Percentiles rank a stretch among this genome's conserved stretches.
Evolutionary conservation across 2,888 invertebrate species (phyloP).

Genomic region (Drosophila birchii): DNA sequence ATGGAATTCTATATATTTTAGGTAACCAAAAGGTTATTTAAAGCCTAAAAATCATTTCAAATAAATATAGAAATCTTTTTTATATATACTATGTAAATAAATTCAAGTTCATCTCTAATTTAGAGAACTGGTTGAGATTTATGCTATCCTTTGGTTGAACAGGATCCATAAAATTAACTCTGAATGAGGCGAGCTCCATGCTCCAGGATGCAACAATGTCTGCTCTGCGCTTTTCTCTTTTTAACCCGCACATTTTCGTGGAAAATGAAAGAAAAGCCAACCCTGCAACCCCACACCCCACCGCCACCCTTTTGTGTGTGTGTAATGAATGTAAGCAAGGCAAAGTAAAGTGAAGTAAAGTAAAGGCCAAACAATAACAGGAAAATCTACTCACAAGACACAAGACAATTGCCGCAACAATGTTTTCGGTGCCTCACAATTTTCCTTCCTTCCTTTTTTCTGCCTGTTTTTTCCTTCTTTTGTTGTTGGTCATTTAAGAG

Average conservation of each 20-base stretch:
- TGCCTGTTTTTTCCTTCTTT: constrained; percentile 20
- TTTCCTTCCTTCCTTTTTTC: not conserved
- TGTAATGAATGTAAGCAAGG: constrained; percentile 46
- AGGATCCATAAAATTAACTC: constrained; percentile 73
- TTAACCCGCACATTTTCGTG: constrained; percentile 3
- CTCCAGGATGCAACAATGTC: constrained; percentile 62
- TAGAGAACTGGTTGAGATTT: constrained; percentile 29
- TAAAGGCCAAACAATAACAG: constrained; percentile 59
- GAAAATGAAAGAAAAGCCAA: not conserved
- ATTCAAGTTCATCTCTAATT: not conserved
- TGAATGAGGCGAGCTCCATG: constrained; percentile 47
- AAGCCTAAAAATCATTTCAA: too few relatives aligned
- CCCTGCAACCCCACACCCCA: not conserved
- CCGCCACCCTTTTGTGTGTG: not conserved
- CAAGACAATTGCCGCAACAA: constrained; percentile 51
- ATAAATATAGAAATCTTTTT: not conserved
- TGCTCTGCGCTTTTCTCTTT: constrained; percentile 9
- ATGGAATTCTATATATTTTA: too few relatives aligned
- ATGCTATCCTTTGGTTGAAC: constrained; percentile 64
- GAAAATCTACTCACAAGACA: constrained; percentile 45
- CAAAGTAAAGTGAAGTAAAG: constrained; percentile 40
- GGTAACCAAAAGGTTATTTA: not conserved
- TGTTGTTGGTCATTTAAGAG: constrained; percentile 46
- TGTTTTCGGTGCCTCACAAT: constrained; percentile 29
- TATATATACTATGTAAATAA: not conserved